Percentiles rank a stretch among this genome's conserved stretches.
phyloP scores from a whole-genome alignment of 2,888 invertebrate species.

The Tenthredo livida region DNA sequence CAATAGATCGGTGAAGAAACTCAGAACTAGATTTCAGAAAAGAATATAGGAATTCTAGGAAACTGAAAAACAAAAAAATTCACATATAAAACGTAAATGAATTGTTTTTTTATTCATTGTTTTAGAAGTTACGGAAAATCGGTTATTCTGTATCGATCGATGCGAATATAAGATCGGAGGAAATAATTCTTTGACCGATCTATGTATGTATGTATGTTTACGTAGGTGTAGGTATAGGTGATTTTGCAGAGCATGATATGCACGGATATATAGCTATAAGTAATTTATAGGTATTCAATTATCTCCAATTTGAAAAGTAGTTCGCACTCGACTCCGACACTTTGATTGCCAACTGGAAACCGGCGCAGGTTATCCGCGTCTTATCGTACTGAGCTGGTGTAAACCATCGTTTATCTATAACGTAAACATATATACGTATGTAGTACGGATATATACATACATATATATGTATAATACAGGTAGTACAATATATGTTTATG shows the following conservation, averaged over 20 bases:
- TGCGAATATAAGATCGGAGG: too few species aligned
- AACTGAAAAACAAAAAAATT: not conserved
- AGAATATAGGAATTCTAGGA: not conserved
- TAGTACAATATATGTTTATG: not conserved
- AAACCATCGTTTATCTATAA: conserved; percentile 33
- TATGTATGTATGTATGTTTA: not conserved
- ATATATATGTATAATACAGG: not conserved
- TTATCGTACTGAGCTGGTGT: not conserved
- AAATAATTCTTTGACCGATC: not conserved
- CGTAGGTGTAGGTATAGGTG: not conserved
- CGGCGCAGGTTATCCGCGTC: conserved; percentile 32
- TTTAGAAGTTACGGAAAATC: not conserved
- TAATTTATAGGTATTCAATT: conserved; percentile 46
- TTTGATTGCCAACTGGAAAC: conserved; percentile 63
- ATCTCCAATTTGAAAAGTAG: conserved; percentile 50
- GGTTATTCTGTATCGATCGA: not conserved
- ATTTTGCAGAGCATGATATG: not conserved
- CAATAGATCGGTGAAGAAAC: conserved; percentile 20
- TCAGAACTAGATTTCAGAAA: not conserved
- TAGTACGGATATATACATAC: not conserved
- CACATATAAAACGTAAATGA: not conserved
- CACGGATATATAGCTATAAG: not conserved
- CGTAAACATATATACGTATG: not conserved
- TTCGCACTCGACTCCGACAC: conserved; percentile 62
- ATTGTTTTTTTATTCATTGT: not conserved